phyloP scores from a whole-genome alignment of 2,113 vertebrate genomes.

The Colossoma macropomum region DNA sequence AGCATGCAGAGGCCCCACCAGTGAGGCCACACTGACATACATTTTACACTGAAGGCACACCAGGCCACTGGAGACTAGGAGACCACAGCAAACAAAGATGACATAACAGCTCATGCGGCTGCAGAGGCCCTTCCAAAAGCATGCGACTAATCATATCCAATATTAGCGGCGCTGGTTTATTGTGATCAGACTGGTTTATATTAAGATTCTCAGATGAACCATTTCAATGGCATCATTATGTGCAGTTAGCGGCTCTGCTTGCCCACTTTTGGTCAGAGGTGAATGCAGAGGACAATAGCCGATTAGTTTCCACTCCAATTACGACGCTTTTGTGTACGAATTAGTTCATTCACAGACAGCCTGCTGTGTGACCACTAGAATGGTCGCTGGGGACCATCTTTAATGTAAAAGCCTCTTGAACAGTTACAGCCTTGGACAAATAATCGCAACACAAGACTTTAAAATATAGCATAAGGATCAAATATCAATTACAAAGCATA shows the following conservation, averaged over 20 bases:
- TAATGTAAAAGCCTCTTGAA: neutral
- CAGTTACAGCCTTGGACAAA: neutral
- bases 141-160: too few species aligned
- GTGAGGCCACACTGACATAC: slow-evolving; percentile 58
- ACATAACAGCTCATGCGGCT: neutral
- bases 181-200: neutral
- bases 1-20: slow-evolving; percentile 47
- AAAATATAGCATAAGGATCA: neutral
- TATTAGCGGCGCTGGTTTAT: too few species aligned
- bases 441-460: neutral
- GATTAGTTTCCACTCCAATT: slow-evolving; percentile 72
- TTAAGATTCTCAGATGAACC: neutral
- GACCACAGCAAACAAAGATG: neutral
- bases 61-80: neutral
- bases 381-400: neutral
- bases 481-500: too few species aligned
- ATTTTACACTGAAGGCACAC: slow-evolving; percentile 44
- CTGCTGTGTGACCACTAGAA: slow-evolving; percentile 56
- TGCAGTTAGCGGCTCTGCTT: slow-evolving; percentile 4
- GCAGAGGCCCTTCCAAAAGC: too few species aligned
- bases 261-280: slow-evolving; percentile 53
- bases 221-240: slow-evolving; percentile 22
- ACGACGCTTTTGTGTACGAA: slow-evolving; percentile 55
- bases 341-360: slow-evolving; percentile 57
- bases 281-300: slow-evolving; percentile 52